Evolutionary conservation across 2,113 vertebrate genomes (phyloP).

Genomic region (Paratilapia polleni): DNA sequence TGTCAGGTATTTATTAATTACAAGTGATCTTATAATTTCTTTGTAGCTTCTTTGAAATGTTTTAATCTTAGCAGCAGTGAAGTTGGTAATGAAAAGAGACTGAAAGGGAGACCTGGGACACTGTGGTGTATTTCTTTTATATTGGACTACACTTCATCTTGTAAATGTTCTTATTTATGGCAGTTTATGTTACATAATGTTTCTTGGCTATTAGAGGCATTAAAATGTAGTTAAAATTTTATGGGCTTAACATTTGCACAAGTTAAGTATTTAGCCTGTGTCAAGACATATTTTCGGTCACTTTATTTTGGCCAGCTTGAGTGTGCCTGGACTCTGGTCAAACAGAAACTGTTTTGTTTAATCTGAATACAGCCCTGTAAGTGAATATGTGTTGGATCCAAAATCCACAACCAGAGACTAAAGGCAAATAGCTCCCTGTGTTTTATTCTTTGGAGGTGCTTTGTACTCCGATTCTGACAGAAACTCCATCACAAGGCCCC

Average conservation of each 20-base stretch:
- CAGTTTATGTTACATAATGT: neutral
- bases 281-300: slow-evolving; percentile 25
- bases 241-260: slow-evolving; percentile 6
- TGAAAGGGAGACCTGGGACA: neutral
- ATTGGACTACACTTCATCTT: neutral
- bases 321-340: slow-evolving; percentile 27
- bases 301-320: slow-evolving; percentile 22
- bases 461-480: slow-evolving; percentile 53
- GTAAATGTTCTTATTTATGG: neutral
- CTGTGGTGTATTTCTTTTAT: neutral
- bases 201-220: neutral
- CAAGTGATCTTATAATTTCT: neutral
- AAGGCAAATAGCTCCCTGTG: slow-evolving; percentile 47
- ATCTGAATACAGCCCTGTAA: slow-evolving; percentile 47
- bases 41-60: neutral
- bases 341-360: slow-evolving; percentile 47
- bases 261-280: slow-evolving; percentile 23
- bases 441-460: slow-evolving; percentile 49
- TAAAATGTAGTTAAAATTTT: neutral
- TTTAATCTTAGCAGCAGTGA: neutral
- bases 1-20: too few species aligned
- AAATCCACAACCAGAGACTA: slow-evolving; percentile 42
- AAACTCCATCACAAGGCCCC: slow-evolving; percentile 57
- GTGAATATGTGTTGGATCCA: slow-evolving; percentile 40
- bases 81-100: neutral